A percentile compares a stretch with the other conserved stretches of the same genome.
Evolutionary conservation across 2,888 invertebrate species (phyloP).

Genomic region (Yponomeuta malinellus): DNA sequence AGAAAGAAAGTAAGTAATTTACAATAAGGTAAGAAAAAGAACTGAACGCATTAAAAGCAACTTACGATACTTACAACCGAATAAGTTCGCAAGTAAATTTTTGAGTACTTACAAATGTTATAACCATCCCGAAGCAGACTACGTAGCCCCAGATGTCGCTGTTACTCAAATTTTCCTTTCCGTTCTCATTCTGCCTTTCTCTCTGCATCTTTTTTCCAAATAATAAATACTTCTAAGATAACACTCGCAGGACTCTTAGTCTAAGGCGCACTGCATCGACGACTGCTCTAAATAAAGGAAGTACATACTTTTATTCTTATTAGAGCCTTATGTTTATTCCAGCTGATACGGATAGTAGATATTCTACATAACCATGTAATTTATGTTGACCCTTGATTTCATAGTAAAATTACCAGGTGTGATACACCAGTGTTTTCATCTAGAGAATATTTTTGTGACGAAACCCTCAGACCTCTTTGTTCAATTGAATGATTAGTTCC

Average conservation of each 20-base stretch:
- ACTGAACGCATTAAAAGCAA: too few relatives aligned
- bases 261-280: neutral
- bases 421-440: neutral
- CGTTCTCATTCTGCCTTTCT: neutral
- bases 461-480: neutral
- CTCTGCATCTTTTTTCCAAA: neutral
- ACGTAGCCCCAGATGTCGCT: slow-evolving; percentile 77
- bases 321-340: neutral
- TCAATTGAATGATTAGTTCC: neutral
- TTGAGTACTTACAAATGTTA: slow-evolving; percentile 76
- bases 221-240: neutral
- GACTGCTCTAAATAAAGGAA: slow-evolving; percentile 4
- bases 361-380: neutral
- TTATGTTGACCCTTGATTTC: neutral
- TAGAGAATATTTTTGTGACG: neutral
- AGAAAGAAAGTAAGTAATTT: too few relatives aligned
- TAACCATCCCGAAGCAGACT: slow-evolving; percentile 77
- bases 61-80: too few relatives aligned
- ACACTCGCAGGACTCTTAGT: neutral
- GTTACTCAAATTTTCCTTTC: slow-evolving; percentile 19
- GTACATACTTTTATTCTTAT: neutral
- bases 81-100: neutral
- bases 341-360: neutral
- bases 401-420: neutral
- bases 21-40: too few relatives aligned